These are phyloP conservation scores for Hassar affinis DNA, from an alignment of 2,113 vertebrate species.

Conservation along the genomic window DNA sequence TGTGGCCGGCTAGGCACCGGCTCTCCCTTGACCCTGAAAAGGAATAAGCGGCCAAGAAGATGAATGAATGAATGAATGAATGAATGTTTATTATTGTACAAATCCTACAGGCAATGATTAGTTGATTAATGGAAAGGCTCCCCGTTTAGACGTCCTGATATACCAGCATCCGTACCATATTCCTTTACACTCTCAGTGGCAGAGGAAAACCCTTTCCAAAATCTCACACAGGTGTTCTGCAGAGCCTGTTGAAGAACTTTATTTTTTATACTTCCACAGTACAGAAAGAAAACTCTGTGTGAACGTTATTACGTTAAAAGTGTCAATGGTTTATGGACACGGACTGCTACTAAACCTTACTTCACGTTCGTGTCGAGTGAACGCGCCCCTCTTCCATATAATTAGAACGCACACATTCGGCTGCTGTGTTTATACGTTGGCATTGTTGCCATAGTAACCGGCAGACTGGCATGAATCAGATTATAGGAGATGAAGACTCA, in stretches of 20 bases:
- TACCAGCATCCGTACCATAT: not conserved
- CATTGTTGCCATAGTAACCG: conserved; percentile 40
- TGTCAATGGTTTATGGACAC: not conserved
- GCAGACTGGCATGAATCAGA: conserved; percentile 44
- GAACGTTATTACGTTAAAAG: not conserved
- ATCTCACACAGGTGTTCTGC: no score
- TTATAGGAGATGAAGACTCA: conserved; percentile 40
- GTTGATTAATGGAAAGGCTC: not conserved
- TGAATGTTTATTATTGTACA: not conserved
- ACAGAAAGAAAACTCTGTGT: not conserved
- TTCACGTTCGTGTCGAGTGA: not conserved
- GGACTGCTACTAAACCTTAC: not conserved
- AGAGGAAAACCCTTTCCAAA: not conserved
- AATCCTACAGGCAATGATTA: not conserved
- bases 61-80: no score
- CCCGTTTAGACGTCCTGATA: not conserved
- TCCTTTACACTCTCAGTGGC: not conserved
- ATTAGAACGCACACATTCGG: not conserved
- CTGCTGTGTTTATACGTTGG: conserved; percentile 22
- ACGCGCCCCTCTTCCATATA: not conserved
- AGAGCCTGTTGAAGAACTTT: no score
- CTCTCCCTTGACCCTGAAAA: no score
- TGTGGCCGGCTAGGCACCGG: no score
- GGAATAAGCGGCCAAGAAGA: no score
- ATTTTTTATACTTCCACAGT: not conserved